A percentile compares a stretch with the other conserved stretches of the same genome.
phyloP scores from a whole-genome alignment of 1,140 invertebrate species.

The Eueides isabella region DNA sequence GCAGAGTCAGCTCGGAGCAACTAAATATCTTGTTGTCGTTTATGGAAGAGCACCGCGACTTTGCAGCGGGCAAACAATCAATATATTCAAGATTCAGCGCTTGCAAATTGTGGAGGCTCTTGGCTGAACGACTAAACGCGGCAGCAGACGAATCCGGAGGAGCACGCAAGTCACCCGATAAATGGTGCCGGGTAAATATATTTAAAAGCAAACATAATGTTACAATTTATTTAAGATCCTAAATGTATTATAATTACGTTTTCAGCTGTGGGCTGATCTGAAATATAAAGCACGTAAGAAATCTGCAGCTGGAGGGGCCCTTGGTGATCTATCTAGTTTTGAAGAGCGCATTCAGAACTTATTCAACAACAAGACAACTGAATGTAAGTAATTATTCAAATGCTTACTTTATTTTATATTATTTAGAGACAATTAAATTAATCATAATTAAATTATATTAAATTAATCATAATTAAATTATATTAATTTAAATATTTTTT shows the following conservation, averaged over 20 bases:
- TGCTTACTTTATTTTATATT: too few relatives aligned
- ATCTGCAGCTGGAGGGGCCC: slow-evolving; percentile 60
- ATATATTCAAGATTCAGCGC: slow-evolving; percentile 73
- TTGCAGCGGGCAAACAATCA: slow-evolving; percentile 72
- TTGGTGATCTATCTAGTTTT: slow-evolving; percentile 64
- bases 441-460: too few relatives aligned
- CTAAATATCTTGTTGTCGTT: slow-evolving; percentile 68
- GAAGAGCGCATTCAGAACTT: slow-evolving; percentile 69
- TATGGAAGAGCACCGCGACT: slow-evolving; percentile 78
- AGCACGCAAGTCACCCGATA: slow-evolving; percentile 68
- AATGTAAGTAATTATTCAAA: slow-evolving; percentile 32
- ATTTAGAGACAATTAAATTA: too few relatives aligned
- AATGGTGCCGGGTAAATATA: slow-evolving; percentile 68
- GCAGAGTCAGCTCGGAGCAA: slow-evolving; percentile 73
- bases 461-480: too few relatives aligned
- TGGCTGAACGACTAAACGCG: slow-evolving; percentile 71
- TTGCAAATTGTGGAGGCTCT: slow-evolving; percentile 70
- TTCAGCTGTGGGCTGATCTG: slow-evolving; percentile 74
- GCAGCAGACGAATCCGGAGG: slow-evolving; percentile 64
- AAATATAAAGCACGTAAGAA: slow-evolving; percentile 76
- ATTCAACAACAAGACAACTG: slow-evolving; percentile 41
- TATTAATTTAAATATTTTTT: too few relatives aligned
- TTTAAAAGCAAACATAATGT: neutral
- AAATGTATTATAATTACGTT: slow-evolving; percentile 22
- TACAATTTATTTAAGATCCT: neutral